Conservation (phyloP, 2,797 vertebrate genomes). For the Rhadinocentrus ornatus region DNA sequence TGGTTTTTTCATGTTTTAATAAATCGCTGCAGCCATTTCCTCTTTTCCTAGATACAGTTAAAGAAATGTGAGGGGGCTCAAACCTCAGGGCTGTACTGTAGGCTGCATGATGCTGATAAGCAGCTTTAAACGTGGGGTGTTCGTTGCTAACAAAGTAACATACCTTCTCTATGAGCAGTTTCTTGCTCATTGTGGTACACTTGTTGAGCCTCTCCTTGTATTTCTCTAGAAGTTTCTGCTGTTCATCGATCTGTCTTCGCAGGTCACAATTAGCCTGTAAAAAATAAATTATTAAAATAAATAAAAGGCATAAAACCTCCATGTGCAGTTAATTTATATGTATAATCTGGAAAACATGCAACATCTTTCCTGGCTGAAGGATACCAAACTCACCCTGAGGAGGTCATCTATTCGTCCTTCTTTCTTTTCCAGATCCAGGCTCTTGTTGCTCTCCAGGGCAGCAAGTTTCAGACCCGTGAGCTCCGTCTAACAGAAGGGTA, state of each 20-base stretch:
- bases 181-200: slow-evolving; percentile 99
- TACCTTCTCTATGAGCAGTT: slow-evolving; percentile 98
- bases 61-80: not conserved
- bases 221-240: slow-evolving; percentile 98
- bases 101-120: not conserved
- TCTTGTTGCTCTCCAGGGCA: slow-evolving; percentile 99
- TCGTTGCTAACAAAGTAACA: not conserved
- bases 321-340: not conserved
- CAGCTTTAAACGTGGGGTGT: not conserved
- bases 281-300: not conserved
- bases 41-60: not conserved
- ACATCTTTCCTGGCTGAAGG: not conserved
- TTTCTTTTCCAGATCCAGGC: slow-evolving; percentile 98
- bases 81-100: not conserved
- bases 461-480: slow-evolving; percentile 97
- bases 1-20: not conserved
- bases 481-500: slow-evolving; percentile 86
- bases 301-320: not conserved
- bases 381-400: slow-evolving; percentile 89
- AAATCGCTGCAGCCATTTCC: not conserved
- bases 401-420: slow-evolving; percentile 99
- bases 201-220: slow-evolving; percentile 99
- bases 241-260: slow-evolving; percentile 97
- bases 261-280: slow-evolving; percentile 97
- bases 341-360: too few species aligned